Evolutionary conservation across 2,888 invertebrate species (phyloP), one percentile per base, ranked within the genome.

Genomic region (Drosophila mettleri): DNA sequence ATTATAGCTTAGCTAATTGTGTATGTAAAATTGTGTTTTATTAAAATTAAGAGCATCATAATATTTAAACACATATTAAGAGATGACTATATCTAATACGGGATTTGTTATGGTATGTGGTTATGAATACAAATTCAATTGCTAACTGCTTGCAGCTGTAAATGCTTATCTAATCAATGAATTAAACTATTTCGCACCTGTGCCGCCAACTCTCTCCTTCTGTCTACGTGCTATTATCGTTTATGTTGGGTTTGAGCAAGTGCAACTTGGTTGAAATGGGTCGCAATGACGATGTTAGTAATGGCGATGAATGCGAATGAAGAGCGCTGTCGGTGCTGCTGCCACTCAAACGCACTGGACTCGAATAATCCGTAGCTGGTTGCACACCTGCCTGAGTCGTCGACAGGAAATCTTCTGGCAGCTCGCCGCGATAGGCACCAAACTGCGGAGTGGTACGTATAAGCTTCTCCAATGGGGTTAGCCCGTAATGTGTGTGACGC

Each of bases 371-470:
- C 27, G 81, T 81, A n/a, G 80, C 75, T 14, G 90, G 77, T 51
- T 82, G 90, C 18, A 80, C 34, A 3, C 52, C 51, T 12, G 71
- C 34, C 27, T 89, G 87, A 38, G 88, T 86, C 2, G 92, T 92
- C 8, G 91, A 85, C 18, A 93, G 85, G 63, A 93, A 92, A 16
- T 93, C 92, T 22, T 92, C 92, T 1, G 95, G 94, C 7, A 95
- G 93, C 86, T 96, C 95, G 0, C 96, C 96, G 80, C 93, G 94
- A 79, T 95, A 96, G 3, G 95, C 95, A 0, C 95, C 95, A 76
- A 95, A 96, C 88, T 96, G 96, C 2, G 96, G 96, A 3, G 91
- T 92, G 27, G 94, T 94, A 80, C 94, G 94, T 51, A 95, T 93
- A 2, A 95, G 92, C 39, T 94, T 92, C 58, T 95, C 94, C 0